phyloP scores from a whole-genome alignment of 1,140 invertebrate species.

The Drosophila baimaii region DNA sequence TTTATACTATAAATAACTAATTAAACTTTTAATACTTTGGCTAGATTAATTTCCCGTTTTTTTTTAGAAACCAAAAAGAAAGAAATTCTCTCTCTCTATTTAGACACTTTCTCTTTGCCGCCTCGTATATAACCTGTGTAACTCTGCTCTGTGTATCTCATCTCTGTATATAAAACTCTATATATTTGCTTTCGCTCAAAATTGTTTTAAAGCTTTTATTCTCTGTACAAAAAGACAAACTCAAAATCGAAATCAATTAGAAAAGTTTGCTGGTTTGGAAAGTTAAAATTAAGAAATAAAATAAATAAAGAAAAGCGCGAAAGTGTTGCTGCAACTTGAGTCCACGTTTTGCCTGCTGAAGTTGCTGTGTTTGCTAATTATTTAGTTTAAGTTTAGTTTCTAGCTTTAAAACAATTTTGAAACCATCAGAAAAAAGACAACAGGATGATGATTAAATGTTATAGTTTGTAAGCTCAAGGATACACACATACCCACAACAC shows the following conservation, averaged over 20 bases:
- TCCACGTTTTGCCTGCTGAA: conserved; percentile 71
- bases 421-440: background rate
- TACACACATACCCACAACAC: conserved; percentile 6
- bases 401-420: conserved; percentile 80
- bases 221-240: conserved; percentile 30
- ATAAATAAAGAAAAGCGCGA: conserved; percentile 3
- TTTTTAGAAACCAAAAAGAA: background rate
- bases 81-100: background rate
- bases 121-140: conserved; percentile 21
- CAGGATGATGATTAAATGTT: conserved; percentile 31
- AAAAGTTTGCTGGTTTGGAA: conserved; percentile 70
- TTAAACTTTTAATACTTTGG: background rate
- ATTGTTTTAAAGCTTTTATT: conserved; percentile 78
- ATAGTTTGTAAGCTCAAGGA: conserved; percentile 62
- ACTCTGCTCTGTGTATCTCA: conserved; percentile 40
- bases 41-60: background rate
- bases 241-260: conserved; percentile 29
- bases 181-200: conserved; percentile 58
- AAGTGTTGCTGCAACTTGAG: conserved; percentile 59
- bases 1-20: background rate
- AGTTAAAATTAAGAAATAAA: conserved; percentile 27
- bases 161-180: conserved; percentile 26
- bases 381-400: conserved; percentile 56
- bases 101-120: conserved; percentile 15
- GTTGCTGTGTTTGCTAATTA: conserved; percentile 13